These are phyloP conservation scores for Drosophila melanogaster DNA, from an alignment of 1,140 invertebrate genomes.

Conservation along the genomic window Release_6_plus_ISO1_MT NT_033777.3:26156501-26157000, in stretches of 20 bases:
- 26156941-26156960: conserved; percentile 31
- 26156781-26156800: neutral
- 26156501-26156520: conserved; percentile 24
- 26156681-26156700: no score
- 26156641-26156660: no score
- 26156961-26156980: conserved; percentile 21
- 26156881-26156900: conserved; percentile 39
- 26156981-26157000: conserved; percentile 23
- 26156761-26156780: neutral
- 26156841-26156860: neutral
- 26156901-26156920: conserved; percentile 13
- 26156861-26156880: conserved; percentile 33
- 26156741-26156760: neutral
- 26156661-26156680: no score
- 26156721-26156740: neutral
- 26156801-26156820: conserved; percentile 1
- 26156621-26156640: no score
- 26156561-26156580: neutral
- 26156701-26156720: no score
- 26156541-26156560: neutral
- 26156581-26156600: no score
- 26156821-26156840: neutral
- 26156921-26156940: conserved; percentile 27
- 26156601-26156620: no score
- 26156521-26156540: conserved; percentile 29